Base-by-base conservation (phyloP, 2,113 vertebrate species). In the Zapus hudsonius region DNA sequence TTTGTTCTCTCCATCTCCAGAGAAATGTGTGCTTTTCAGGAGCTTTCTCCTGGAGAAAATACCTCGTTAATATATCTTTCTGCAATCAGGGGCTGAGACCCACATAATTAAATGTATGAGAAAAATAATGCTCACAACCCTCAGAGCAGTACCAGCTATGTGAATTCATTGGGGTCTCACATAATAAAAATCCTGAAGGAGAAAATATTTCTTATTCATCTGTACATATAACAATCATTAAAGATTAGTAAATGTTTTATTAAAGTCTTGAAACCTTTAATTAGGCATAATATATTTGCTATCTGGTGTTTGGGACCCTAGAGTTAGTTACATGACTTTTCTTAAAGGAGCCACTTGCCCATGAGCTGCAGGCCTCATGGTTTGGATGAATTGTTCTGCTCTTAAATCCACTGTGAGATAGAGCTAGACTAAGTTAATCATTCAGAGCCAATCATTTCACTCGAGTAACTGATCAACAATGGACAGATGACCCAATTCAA, bases 271-370 rank as follows among this genome's bases (percentile, higher is more conserved):
- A 84, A 7, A 64, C 87, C 12, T 86, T 94, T 79, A 52, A 70
- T 75, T 75, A 52, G 81, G 38, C 66, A 59, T 70, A 73, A 73
- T 73, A 91, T 25, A 76, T 13, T 27, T 84, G 19, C 7, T 63
- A 80, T 57, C 47, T 93, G 22, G 25, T 42, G 9, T 81, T 70
- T 91, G 61, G 20, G 27, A 16, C 29, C 31, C 40, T 67, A 10
- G n/a, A n/a, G n/a, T n/a, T 84, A 33, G 83, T 90, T 87, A 76
- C 80, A 94, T 52, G n/a, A 91, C 27, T 80, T 12, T 85, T 33
- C 80, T 82, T 94, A 42, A 70, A 84, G 23, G 20, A 87, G 87
- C 19, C 57, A 40, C 33, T 38, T 75, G 80, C 55, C 61, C 40
- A 57, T 22, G 40, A 47, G 3, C 57, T 67, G 76, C 47, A 57